phyloP scores from a whole-genome alignment of 2,888 invertebrate genomes.

The Nemurella pictetii region DNA sequence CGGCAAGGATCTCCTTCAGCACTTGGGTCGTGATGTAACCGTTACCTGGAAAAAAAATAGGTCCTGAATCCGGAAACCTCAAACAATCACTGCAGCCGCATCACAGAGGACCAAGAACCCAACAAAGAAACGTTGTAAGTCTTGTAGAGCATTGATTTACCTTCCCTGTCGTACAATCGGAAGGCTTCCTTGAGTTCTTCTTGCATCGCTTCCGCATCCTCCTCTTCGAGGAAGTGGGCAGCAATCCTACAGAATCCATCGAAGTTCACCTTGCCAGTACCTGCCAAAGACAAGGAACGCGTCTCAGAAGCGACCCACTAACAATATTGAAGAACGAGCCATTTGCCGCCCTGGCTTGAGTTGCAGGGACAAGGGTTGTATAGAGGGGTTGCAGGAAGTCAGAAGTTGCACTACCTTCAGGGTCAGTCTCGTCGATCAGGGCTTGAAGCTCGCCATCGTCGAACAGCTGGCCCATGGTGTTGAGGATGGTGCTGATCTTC shows the following conservation, averaged over 20 bases:
- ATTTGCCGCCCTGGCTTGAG: no score
- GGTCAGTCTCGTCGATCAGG: conserved; percentile 88
- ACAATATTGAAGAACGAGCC: no score
- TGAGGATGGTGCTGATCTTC: conserved; percentile 89
- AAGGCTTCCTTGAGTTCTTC: conserved; percentile 98
- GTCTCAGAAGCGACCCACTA: no score
- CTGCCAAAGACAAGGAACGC: conserved; percentile 51
- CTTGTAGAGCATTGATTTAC: conserved; percentile 50
- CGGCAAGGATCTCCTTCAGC: conserved; percentile 89
- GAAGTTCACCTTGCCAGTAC: conserved; percentile 88
- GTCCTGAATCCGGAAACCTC: not conserved
- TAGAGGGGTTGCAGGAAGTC: no score
- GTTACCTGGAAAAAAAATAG: conserved; percentile 55
- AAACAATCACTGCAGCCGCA: not conserved
- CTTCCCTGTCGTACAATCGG: conserved; percentile 95
- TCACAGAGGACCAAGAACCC: no score
- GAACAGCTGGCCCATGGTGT: conserved; percentile 93
- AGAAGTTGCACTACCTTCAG: conserved; percentile 63
- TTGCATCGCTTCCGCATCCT: conserved; percentile 94
- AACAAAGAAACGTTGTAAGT: no score
- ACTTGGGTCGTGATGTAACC: conserved; percentile 90
- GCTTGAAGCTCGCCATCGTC: conserved; percentile 88
- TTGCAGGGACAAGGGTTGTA: no score
- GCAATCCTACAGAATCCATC: conserved; percentile 93
- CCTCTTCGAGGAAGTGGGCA: conserved; percentile 92